phyloP scores from a whole-genome alignment of 1,140 invertebrate genomes.

The Wasmannia auropunctata region DNA sequence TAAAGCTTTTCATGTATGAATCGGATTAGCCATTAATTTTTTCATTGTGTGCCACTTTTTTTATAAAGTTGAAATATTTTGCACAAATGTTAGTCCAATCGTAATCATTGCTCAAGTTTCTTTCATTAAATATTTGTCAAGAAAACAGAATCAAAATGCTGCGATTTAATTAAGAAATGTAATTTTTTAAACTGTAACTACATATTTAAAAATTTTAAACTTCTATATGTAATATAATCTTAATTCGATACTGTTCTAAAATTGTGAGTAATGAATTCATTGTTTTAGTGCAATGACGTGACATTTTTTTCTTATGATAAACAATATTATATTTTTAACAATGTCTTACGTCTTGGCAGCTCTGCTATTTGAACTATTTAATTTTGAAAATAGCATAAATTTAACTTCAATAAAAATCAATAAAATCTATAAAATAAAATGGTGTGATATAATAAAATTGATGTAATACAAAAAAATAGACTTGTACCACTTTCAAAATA shows the following conservation, averaged over 20 bases:
- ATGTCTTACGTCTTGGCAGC: not conserved
- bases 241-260: not conserved
- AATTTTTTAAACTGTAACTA: too few species aligned
- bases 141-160: not conserved
- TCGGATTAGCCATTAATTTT: not conserved
- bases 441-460: not conserved
- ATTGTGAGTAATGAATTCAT: not conserved
- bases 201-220: not conserved
- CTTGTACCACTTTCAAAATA: not conserved
- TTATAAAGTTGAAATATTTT: not conserved
- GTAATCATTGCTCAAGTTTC: not conserved
- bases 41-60: not conserved
- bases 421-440: not conserved
- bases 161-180: slow-evolving; percentile 1
- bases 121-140: slow-evolving; percentile 4
- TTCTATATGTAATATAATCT: not conserved
- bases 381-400: not conserved
- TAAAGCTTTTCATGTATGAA: not conserved
- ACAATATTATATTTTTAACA: not conserved
- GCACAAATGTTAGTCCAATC: not conserved
- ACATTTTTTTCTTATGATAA: slow-evolving; percentile 9
- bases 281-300: not conserved
- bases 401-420: not conserved
- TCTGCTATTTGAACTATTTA: not conserved
- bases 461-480: not conserved